Evolutionary conservation across 2,113 vertebrate species (phyloP).

Genomic region (Varanus salvator): DNA sequence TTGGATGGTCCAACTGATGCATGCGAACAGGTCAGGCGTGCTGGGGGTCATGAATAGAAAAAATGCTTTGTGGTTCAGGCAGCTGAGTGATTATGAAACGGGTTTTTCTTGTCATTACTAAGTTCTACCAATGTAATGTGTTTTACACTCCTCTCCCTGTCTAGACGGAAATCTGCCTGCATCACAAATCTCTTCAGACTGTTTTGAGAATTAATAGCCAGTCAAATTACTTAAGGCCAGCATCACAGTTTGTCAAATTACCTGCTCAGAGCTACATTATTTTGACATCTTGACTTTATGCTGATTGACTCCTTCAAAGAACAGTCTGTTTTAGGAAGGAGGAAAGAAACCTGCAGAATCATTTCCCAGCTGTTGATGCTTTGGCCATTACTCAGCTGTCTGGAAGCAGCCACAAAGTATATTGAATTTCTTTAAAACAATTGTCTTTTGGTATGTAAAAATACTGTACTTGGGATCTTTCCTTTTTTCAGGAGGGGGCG

Average conservation of each 20-base stretch:
- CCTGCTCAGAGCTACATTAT: slow-evolving; percentile 69
- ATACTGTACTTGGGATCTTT: slow-evolving; percentile 62
- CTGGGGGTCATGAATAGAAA: slow-evolving; percentile 42
- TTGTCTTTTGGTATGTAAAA: slow-evolving; percentile 65
- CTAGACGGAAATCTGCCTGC: slow-evolving; percentile 81
- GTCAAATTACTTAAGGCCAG: slow-evolving; percentile 74
- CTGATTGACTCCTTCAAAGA: slow-evolving; percentile 75
- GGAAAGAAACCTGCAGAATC: slow-evolving; percentile 59
- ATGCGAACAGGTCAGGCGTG: slow-evolving; percentile 37
- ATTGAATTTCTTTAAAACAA: slow-evolving; percentile 70
- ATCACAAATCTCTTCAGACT: slow-evolving; percentile 76
- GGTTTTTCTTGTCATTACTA: slow-evolving; percentile 55
- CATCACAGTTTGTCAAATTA: slow-evolving; percentile 76
- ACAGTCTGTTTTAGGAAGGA: slow-evolving; percentile 42
- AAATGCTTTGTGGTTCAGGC: slow-evolving; percentile 47
- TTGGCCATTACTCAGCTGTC: slow-evolving; percentile 79
- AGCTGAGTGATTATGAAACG: slow-evolving; percentile 57
- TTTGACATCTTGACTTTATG: slow-evolving; percentile 68
- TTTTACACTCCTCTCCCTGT: slow-evolving; percentile 80
- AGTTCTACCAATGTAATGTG: slow-evolving; percentile 71
- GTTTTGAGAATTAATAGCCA: slow-evolving; percentile 77
- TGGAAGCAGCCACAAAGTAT: slow-evolving; percentile 75
- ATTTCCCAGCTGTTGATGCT: slow-evolving; percentile 76
- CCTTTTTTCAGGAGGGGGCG: slow-evolving; percentile 6
- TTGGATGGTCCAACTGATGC: slow-evolving; percentile 4